phyloP scores from a whole-genome alignment of 2,113 vertebrate species.

The Alethe castanea region DNA sequence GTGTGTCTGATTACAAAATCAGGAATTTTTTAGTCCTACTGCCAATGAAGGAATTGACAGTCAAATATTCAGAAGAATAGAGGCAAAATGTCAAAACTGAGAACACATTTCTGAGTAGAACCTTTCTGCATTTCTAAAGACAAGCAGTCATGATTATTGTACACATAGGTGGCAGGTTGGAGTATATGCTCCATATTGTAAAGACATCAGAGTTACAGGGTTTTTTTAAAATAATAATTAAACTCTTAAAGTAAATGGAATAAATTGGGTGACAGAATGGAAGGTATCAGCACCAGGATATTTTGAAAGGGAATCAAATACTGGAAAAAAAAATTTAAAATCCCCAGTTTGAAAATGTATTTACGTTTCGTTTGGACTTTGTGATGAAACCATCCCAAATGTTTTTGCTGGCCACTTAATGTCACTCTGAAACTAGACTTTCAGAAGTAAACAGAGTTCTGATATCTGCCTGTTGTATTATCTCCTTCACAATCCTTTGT shows the following conservation, averaged over 20 bases:
- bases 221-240: background rate
- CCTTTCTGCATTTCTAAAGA: background rate
- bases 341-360: background rate
- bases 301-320: background rate
- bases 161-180: background rate
- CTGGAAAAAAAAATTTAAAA: background rate
- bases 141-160: background rate
- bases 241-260: background rate
- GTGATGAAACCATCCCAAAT: background rate
- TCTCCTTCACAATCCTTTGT: background rate
- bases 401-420: background rate
- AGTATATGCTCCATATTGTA: background rate
- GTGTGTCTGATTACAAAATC: background rate
- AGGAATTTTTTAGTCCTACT: background rate
- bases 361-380: background rate
- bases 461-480: background rate
- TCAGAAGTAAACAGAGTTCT: background rate
- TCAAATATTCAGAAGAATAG: background rate
- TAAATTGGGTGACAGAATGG: background rate
- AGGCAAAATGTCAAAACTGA: background rate
- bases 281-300: background rate
- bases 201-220: background rate
- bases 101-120: background rate
- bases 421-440: background rate
- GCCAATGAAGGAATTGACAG: background rate